A percentile compares a stretch with the other conserved stretches of the same genome.
These are phyloP conservation scores for Teleogryllus oceanicus DNA, from an alignment of 2,888 invertebrate species.

Conservation along the genomic window DNA sequence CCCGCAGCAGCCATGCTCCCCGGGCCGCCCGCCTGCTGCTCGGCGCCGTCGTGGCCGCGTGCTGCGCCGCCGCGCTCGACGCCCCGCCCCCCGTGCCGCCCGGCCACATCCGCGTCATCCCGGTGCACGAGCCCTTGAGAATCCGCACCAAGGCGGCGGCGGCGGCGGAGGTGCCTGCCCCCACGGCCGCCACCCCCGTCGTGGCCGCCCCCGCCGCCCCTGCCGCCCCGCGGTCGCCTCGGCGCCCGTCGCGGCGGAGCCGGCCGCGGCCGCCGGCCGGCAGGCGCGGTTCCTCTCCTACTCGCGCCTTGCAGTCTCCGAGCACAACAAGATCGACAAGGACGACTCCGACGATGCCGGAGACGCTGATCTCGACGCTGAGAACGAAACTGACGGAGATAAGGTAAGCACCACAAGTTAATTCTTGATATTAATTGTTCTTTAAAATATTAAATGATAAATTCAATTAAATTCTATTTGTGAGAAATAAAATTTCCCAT, in stretches of 20 bases:
- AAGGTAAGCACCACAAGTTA: constrained; percentile 29
- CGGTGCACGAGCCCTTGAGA: background rate
- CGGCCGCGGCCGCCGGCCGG: background rate
- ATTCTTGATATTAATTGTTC: background rate
- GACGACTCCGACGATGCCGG: background rate
- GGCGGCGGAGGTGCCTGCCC: constrained; percentile 20
- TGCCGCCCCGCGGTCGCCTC: background rate
- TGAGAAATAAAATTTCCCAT: too few species aligned
- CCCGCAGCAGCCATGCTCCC: constrained; percentile 5
- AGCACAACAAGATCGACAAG: constrained; percentile 2
- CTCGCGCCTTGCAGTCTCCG: background rate
- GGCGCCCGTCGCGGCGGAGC: background rate
- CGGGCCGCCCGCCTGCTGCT: background rate
- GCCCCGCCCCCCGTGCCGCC: background rate
- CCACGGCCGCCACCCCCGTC: constrained; percentile 11
- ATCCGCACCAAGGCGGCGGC: background rate
- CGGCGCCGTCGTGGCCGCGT: background rate
- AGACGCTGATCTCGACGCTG: background rate
- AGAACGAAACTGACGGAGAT: background rate
- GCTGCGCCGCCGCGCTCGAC: background rate
- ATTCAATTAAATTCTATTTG: too few species aligned
- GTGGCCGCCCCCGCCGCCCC: background rate
- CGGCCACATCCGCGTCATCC: background rate
- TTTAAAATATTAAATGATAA: background rate
- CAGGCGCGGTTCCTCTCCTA: background rate